Base-by-base conservation (phyloP, 2,113 vertebrate species). In the Thymallus thymallus region DNA sequence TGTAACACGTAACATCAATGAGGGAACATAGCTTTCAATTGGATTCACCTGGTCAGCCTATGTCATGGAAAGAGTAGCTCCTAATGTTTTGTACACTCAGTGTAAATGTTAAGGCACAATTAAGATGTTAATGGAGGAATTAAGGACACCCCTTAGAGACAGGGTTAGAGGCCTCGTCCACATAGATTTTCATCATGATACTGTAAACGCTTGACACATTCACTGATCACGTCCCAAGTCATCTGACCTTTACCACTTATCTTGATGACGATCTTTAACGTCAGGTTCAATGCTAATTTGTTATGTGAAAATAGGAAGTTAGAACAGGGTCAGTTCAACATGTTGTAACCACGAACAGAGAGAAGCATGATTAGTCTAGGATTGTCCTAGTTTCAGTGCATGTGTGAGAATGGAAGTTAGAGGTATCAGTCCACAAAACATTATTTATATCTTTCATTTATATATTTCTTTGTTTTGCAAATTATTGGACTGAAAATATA, bases 61-160 rank as follows among this genome's bases (percentile, higher is more conserved):
- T 5, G 6, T 32, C 32, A 32, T 32, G 32, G 1, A 32, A 6
- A 32, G 6, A 32, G 6, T 5, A 32, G 6, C 1, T 32, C 32
- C 32, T 32, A 32, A 32, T 32, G 32, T 32, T 32, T 32, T 32
- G 32, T 32, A 32, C 32, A 41, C 35, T 35, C 35, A 35, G 35
- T 35, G 35, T 35, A 93, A 89, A 93, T 91, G 84, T 80, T 5
- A 18, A 68, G 2, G 75, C 82, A 84, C 80, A 79, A 80, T 90
- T n/a, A n/a, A n/a, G n/a, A n/a, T 29, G 62, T n/a, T 66, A 66
- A 66, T 32, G 63, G 63, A 35, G 13, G 24, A 6, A 30, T 65
- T 18, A 65, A 26, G 14, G 14, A 65, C 63, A 65, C 9, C 63
- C 4, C 18, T 26, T 30, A 5, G 20, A 22, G 56, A 22, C 16